Conservation (phyloP, 2,797 vertebrate genomes). For the Echiichthys vipera region DNA sequence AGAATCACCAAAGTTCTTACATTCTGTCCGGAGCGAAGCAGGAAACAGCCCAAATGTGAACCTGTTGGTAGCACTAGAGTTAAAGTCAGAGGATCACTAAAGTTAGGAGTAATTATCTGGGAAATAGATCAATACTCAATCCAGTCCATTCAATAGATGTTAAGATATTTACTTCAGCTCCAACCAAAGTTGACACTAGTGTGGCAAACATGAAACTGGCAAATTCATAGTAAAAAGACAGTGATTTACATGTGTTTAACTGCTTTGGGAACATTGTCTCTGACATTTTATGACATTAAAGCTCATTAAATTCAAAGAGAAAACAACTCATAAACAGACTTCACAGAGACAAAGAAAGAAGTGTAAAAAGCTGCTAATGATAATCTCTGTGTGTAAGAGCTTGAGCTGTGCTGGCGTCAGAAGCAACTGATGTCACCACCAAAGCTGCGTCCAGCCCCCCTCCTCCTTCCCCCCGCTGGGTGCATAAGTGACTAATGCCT, state of each 20-base stretch:
- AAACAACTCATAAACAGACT: background rate
- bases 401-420: slow-evolving; percentile 64
- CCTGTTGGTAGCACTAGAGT: background rate
- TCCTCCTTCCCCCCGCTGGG: slow-evolving; percentile 3
- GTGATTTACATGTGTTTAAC: no score
- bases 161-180: background rate
- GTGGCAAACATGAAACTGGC: no score
- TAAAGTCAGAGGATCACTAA: background rate
- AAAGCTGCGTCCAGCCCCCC: slow-evolving; percentile 35
- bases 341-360: slow-evolving; percentile 1
- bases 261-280: background rate
- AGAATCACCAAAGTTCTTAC: no score
- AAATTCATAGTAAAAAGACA: no score
- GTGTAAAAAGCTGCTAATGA: slow-evolving; percentile 36
- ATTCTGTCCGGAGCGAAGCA: no score
- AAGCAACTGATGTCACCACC: slow-evolving; percentile 70
- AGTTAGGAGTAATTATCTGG: background rate
- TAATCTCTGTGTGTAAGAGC: slow-evolving; percentile 52
- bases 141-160: background rate
- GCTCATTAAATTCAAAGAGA: background rate
- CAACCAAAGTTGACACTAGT: background rate
- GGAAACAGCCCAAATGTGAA: no score
- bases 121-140: no score
- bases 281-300: background rate
- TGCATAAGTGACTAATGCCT: slow-evolving; percentile 47